Percentiles rank a stretch among this genome's conserved stretches.
phyloP scores from a whole-genome alignment of 2,113 vertebrate genomes.

The Ramphastos sulfuratus region DNA sequence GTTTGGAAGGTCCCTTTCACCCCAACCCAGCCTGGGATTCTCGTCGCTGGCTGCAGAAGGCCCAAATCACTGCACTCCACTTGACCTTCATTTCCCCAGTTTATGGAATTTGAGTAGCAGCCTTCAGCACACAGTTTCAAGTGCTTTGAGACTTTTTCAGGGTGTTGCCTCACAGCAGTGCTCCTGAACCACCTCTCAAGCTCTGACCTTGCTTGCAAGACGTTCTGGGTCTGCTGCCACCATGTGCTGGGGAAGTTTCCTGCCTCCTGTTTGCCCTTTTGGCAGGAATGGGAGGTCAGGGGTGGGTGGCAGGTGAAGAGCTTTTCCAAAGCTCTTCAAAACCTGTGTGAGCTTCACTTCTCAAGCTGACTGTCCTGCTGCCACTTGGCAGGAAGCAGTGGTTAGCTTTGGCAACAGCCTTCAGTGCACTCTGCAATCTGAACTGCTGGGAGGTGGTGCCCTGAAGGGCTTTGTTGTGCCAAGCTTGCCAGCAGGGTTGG shows the following conservation, averaged over 20 bases:
- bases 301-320: neutral
- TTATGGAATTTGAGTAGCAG: neutral
- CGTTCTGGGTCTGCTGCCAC: neutral
- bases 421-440: accelerated
- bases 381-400: neutral
- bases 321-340: neutral
- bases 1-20: no score
- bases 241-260: accelerated
- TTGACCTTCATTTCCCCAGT: accelerated
- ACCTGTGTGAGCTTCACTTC: neutral
- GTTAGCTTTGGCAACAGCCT: neutral
- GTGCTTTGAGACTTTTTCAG: neutral
- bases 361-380: neutral
- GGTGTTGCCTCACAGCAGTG: neutral
- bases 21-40: no score
- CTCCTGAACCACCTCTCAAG: neutral
- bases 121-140: neutral
- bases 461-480: neutral
- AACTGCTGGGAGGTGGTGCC: neutral
- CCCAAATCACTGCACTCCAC: no score
- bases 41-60: no score
- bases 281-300: neutral
- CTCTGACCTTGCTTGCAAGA: neutral
- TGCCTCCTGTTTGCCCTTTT: neutral
- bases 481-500: neutral